Evolutionary conservation across 1,140 invertebrate species (phyloP).

Genomic region (Caerostris extrusa): DNA sequence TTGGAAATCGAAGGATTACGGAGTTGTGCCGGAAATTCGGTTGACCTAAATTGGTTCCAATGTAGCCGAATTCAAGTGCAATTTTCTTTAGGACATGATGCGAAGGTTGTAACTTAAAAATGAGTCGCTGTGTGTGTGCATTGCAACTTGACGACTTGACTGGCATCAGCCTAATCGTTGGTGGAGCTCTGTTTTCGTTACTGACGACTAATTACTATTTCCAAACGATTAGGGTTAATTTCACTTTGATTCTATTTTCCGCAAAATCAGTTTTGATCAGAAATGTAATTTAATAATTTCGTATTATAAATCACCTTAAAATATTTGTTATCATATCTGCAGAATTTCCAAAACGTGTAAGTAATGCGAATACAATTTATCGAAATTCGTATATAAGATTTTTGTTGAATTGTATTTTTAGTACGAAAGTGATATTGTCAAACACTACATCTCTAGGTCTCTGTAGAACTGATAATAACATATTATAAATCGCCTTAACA

Average conservation of each 20-base stretch:
- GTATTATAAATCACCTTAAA: too few species aligned
- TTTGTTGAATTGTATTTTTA: background rate
- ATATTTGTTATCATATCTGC: too few species aligned
- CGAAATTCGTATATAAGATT: background rate
- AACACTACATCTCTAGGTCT: background rate
- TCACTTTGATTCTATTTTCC: background rate
- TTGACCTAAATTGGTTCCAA: background rate
- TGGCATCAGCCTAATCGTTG: background rate
- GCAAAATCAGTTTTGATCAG: too few species aligned
- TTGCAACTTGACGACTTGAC: background rate
- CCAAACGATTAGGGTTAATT: background rate
- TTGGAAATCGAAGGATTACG: conserved; percentile 6
- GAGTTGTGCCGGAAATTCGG: background rate
- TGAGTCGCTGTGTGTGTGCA: background rate
- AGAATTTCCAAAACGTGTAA: too few species aligned
- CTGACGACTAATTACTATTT: background rate
- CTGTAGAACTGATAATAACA: too few species aligned
- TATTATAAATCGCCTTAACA: too few species aligned
- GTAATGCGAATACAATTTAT: too few species aligned
- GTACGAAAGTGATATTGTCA: background rate
- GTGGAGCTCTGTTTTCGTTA: background rate
- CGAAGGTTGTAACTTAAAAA: background rate
- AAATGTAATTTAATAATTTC: too few species aligned
- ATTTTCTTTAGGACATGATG: background rate
- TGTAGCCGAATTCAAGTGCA: background rate